These are phyloP conservation scores for Sminthopsis crassicaudata DNA, from an alignment of 2,113 vertebrate genomes.

Conservation along the genomic window DNA sequence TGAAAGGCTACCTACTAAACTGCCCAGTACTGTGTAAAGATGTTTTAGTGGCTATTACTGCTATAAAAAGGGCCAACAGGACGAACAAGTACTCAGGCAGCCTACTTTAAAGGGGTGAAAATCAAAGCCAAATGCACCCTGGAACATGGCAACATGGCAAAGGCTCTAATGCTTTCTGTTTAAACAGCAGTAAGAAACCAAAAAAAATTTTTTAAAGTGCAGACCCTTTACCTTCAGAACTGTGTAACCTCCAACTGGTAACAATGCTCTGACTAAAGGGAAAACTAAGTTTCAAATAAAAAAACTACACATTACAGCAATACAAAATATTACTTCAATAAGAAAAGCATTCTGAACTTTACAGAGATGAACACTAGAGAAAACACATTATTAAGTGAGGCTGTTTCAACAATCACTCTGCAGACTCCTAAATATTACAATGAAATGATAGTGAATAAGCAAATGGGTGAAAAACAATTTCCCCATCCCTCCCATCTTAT, in stretches of 20 bases:
- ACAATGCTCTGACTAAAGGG: background rate
- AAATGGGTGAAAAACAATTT: slow-evolving; percentile 45
- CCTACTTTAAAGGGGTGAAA: background rate
- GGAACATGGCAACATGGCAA: background rate
- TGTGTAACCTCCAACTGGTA: background rate
- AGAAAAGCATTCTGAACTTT: slow-evolving; percentile 55
- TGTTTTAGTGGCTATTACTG: background rate
- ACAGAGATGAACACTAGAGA: slow-evolving; percentile 33
- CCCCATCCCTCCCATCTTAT: background rate
- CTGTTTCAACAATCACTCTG: slow-evolving; percentile 41
- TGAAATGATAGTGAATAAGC: slow-evolving; percentile 8
- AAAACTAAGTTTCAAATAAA: background rate
- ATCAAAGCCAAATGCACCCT: background rate
- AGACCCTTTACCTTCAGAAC: background rate
- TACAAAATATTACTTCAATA: slow-evolving; percentile 35
- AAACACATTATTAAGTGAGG: slow-evolving; percentile 13
- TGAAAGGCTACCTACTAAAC: background rate
- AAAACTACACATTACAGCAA: slow-evolving; percentile 38
- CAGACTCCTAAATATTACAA: slow-evolving; percentile 50
- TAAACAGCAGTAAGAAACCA: background rate
- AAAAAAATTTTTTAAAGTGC: background rate
- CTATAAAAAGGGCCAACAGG: background rate
- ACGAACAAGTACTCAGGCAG: background rate
- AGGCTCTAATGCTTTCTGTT: background rate
- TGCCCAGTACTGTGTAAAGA: background rate